phyloP scores from a whole-genome alignment of 2,888 invertebrate species.

The Tachina lurida region DNA sequence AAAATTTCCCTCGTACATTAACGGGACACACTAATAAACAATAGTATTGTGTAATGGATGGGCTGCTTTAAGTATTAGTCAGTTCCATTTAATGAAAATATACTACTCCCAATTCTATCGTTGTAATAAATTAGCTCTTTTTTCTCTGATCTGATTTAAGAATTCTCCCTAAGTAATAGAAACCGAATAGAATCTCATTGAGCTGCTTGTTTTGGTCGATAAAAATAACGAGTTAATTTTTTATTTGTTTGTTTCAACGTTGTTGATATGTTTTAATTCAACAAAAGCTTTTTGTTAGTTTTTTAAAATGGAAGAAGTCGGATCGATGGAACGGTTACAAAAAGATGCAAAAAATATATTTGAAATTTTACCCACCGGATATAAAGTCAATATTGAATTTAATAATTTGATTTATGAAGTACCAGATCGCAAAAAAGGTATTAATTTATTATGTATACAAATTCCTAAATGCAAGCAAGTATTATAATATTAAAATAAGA shows the following conservation, averaged over 20 bases:
- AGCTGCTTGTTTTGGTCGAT: slow-evolving; percentile 17
- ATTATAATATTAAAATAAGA: not conserved
- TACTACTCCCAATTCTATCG: slow-evolving; percentile 16
- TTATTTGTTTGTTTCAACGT: slow-evolving; percentile 2
- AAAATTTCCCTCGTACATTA: too few species aligned
- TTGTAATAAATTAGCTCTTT: slow-evolving; percentile 23
- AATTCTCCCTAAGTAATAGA: slow-evolving; percentile 38
- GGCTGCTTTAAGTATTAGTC: not conserved
- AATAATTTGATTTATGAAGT: slow-evolving; percentile 55
- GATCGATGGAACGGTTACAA: slow-evolving; percentile 36
- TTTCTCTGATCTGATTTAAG: slow-evolving; percentile 6
- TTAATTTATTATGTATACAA: not conserved
- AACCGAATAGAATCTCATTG: slow-evolving; percentile 26
- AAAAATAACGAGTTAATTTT: not conserved
- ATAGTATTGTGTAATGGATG: too few species aligned
- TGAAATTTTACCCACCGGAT: slow-evolving; percentile 39
- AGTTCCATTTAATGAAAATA: slow-evolving; percentile 20
- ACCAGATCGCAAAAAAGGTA: slow-evolving; percentile 51
- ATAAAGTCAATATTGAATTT: slow-evolving; percentile 64
- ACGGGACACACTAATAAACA: too few species aligned
- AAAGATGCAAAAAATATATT: slow-evolving; percentile 31
- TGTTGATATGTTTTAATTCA: not conserved
- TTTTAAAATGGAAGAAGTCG: slow-evolving; percentile 36
- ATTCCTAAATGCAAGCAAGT: not conserved
- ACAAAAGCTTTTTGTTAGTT: not conserved